phyloP scores from a whole-genome alignment of 2,797 vertebrate species.

The Coccyzus lansbergi region DNA sequence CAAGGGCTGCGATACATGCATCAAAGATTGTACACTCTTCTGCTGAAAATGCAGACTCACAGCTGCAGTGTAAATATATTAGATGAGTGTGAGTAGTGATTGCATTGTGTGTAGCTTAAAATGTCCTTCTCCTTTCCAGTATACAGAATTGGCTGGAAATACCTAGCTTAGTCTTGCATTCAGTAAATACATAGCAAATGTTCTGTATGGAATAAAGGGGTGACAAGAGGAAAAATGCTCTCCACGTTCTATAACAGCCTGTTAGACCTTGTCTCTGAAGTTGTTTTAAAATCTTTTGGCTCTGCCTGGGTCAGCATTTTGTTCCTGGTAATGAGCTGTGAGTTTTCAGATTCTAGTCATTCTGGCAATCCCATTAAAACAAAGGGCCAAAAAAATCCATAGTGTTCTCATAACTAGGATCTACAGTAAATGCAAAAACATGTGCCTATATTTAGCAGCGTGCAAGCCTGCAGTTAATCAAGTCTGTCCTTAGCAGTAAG shows the following conservation, averaged over 20 bases:
- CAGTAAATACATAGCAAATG: background rate
- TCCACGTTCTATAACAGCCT: background rate
- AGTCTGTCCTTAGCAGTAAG: conserved; percentile 27
- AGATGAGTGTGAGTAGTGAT: background rate
- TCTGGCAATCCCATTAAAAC: conserved; percentile 38
- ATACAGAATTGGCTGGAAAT: background rate
- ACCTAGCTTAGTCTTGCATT: background rate
- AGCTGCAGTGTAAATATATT: background rate
- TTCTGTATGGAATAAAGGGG: background rate
- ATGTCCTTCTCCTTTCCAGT: background rate
- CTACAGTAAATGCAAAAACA: conserved; percentile 10
- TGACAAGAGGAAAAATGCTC: background rate
- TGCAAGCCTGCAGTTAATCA: conserved; percentile 26
- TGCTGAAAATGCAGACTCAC: background rate
- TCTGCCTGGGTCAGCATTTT: conserved; percentile 43
- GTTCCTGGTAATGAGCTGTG: conserved; percentile 51
- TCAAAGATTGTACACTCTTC: background rate
- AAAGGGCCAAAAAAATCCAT: background rate
- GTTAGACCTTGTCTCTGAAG: background rate
- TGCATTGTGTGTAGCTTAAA: background rate
- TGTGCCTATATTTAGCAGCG: background rate
- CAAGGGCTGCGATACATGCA: background rate
- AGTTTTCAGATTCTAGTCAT: conserved; percentile 42
- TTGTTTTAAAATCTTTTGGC: background rate
- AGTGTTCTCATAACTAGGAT: background rate